These are phyloP conservation scores for Coptotermes formosanus DNA, from an alignment of 1,140 invertebrate species.

Conservation along the genomic window DNA sequence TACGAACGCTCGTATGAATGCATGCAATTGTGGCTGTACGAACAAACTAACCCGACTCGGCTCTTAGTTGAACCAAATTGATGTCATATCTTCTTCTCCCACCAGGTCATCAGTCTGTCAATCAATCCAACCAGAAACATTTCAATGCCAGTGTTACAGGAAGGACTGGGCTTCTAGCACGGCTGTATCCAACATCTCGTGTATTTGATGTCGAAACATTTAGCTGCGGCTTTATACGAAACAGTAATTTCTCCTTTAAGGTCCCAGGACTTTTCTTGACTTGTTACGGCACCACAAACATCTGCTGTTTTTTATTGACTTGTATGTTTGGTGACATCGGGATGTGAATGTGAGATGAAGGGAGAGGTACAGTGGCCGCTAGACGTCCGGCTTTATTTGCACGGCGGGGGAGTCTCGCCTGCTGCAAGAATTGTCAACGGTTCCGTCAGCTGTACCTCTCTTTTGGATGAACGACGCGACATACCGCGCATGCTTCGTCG, in stretches of 20 bases:
- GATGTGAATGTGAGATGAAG: neutral
- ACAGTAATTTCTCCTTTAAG: neutral
- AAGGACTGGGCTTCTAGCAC: too few species aligned
- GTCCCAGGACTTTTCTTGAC: neutral
- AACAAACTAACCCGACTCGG: too few species aligned
- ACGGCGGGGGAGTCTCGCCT: neutral
- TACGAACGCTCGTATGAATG: too few species aligned
- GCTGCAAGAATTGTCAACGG: neutral
- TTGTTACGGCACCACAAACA: neutral
- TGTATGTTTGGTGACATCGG: neutral
- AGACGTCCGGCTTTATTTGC: neutral
- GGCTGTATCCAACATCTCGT: neutral
- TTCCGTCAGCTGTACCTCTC: too few species aligned
- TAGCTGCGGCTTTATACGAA: neutral
- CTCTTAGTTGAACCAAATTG: too few species aligned
- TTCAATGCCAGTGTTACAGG: too few species aligned
- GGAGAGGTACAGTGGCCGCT: neutral
- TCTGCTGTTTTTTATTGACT: neutral
- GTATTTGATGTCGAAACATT: neutral
- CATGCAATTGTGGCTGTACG: too few species aligned
- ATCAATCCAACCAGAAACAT: too few species aligned
- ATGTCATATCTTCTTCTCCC: too few species aligned
- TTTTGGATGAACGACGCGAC: too few species aligned
- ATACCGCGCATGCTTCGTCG: too few species aligned
- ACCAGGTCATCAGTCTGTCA: too few species aligned